These are phyloP conservation scores for Anguilla megastoma DNA, from an alignment of 2,797 vertebrate genomes.

Conservation along the genomic window DNA sequence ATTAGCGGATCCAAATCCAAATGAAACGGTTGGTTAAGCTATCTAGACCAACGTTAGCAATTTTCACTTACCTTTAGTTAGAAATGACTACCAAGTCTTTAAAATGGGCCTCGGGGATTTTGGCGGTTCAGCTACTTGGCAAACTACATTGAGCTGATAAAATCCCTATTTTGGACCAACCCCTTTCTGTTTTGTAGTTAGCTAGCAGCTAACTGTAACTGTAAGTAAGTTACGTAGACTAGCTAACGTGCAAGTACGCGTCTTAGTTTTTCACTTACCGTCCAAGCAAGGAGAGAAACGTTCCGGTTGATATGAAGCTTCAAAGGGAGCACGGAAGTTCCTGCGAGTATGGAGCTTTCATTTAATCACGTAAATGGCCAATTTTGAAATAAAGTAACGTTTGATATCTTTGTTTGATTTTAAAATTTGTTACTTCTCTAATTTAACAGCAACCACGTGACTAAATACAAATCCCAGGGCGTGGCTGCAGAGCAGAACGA, in stretches of 20 bases:
- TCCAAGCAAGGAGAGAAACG: background rate
- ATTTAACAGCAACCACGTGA: slow-evolving; percentile 1
- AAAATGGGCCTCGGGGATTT: background rate
- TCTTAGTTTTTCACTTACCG: background rate
- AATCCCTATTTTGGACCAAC: background rate
- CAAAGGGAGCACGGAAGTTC: background rate
- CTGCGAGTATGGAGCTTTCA: background rate
- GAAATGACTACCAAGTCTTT: background rate
- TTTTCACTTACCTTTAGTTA: background rate
- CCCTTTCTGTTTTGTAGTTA: background rate
- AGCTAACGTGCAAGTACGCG: background rate
- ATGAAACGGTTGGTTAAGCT: background rate
- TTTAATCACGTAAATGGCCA: background rate
- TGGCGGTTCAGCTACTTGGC: background rate
- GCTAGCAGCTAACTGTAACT: background rate
- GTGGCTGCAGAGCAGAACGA: slow-evolving; percentile 19
- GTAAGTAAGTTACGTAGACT: background rate
- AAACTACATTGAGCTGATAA: background rate
- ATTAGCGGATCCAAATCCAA: background rate
- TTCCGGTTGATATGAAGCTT: background rate
- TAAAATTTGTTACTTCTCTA: background rate
- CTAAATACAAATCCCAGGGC: background rate
- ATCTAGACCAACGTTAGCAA: background rate
- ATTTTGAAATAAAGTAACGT: background rate
- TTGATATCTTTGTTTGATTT: background rate